These are phyloP conservation scores for Glossophaga mutica DNA, from an alignment of 2,797 vertebrate species.

Conservation along the genomic window DNA sequence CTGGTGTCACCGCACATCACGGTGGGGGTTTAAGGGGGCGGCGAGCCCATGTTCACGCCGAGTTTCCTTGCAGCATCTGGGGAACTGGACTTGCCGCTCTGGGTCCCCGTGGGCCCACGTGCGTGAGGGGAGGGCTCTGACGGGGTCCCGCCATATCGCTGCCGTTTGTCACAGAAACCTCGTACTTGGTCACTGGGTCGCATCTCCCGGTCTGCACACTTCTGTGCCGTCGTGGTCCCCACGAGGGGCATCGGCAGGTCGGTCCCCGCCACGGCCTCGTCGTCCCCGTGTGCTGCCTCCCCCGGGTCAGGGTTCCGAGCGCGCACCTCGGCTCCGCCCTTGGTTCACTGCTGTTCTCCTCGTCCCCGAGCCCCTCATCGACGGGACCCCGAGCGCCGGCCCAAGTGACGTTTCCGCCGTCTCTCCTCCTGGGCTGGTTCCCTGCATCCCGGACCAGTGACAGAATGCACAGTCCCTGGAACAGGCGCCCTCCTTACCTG, in stretches of 20 bases:
- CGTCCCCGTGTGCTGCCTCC: neutral
- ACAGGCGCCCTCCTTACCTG: neutral
- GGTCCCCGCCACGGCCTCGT: neutral
- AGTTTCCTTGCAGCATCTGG: neutral
- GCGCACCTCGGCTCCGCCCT: neutral
- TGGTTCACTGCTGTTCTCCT: neutral
- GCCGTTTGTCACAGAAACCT: neutral
- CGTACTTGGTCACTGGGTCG: neutral
- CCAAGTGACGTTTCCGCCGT: neutral
- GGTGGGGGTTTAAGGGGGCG: neutral
- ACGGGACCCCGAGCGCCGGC: neutral
- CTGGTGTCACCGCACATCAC: neutral
- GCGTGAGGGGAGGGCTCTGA: neutral
- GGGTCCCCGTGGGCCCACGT: neutral
- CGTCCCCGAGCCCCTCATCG: neutral
- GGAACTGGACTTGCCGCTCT: neutral
- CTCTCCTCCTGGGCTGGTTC: neutral
- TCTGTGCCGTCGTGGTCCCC: neutral
- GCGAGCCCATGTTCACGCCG: neutral
- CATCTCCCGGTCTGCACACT: neutral
- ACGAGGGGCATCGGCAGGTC: neutral
- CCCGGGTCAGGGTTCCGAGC: neutral
- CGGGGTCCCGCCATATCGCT: neutral
- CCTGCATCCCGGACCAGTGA: neutral
- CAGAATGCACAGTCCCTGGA: slow-evolving; percentile 28